Conservation (phyloP, 2,888 invertebrate species). For the Acleris emargana region DNA sequence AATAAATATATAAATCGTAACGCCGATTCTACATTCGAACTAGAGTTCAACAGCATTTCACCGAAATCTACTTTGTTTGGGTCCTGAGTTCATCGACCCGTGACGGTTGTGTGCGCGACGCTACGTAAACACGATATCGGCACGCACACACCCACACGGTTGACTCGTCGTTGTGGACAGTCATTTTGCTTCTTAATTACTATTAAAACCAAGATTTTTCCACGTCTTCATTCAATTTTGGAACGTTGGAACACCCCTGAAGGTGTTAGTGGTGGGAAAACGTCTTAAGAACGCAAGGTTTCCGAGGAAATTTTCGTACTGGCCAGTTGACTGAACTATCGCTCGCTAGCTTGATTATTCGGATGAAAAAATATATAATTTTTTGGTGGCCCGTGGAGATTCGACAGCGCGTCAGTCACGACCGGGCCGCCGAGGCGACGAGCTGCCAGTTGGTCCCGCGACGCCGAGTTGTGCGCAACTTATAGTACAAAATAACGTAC, state of each 20-base stretch:
- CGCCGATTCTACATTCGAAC: constrained; percentile 72
- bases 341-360: constrained; percentile 81
- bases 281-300: constrained; percentile 49
- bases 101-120: constrained; percentile 71
- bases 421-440: constrained; percentile 69
- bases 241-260: constrained; percentile 11
- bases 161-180: constrained; percentile 52
- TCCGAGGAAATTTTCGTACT: constrained; percentile 45
- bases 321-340: constrained; percentile 78
- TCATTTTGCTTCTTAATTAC: constrained; percentile 74
- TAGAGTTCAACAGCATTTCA: constrained; percentile 83
- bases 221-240: constrained; percentile 21
- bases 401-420: constrained; percentile 81
- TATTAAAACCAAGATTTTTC: constrained; percentile 38
- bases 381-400: constrained; percentile 79
- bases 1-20: constrained; percentile 42
- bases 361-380: constrained; percentile 76
- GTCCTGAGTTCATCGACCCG: constrained; percentile 77
- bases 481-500: constrained; percentile 81
- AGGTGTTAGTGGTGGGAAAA: constrained; percentile 44
- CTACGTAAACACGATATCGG: constrained; percentile 55
- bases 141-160: constrained; percentile 59
- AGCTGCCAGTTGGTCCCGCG: constrained; percentile 63
- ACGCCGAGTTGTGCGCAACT: constrained; percentile 75
- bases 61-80: constrained; percentile 84